A percentile compares a stretch with the other conserved stretches of the same genome.
Evolutionary conservation across 2,113 vertebrate species (phyloP).

Genomic region (Poeciliopsis prolifica): DNA sequence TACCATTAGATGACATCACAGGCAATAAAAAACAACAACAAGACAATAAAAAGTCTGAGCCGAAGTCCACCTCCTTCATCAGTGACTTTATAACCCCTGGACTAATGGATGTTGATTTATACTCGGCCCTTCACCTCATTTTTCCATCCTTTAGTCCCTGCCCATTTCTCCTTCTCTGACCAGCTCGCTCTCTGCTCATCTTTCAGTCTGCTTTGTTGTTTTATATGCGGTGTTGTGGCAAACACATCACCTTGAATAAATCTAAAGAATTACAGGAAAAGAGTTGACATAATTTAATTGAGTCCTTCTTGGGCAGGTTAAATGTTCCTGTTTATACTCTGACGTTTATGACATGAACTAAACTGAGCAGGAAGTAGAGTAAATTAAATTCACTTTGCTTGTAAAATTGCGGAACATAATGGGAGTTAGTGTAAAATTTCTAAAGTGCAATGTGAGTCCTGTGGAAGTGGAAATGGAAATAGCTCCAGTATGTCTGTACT

Average conservation of each 20-base stretch:
- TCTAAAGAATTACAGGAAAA: slow-evolving; percentile 61
- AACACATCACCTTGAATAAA: slow-evolving; percentile 66
- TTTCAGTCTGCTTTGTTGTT: slow-evolving; percentile 19
- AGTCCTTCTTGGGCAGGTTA: slow-evolving; percentile 35
- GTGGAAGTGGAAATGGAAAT: not conserved
- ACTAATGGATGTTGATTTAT: slow-evolving; percentile 82
- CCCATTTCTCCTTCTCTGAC: slow-evolving; percentile 15
- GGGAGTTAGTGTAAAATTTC: slow-evolving; percentile 14
- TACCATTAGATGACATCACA: slow-evolving; percentile 82
- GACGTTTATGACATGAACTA: slow-evolving; percentile 70
- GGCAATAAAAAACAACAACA: slow-evolving; percentile 78
- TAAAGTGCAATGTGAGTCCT: slow-evolving; percentile 4
- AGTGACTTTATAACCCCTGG: slow-evolving; percentile 73
- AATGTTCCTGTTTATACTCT: slow-evolving; percentile 58
- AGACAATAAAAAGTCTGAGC: slow-evolving; percentile 74
- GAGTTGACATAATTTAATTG: slow-evolving; percentile 45
- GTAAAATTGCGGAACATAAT: slow-evolving; percentile 55
- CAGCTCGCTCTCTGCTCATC: slow-evolving; percentile 19
- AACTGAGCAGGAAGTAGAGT: slow-evolving; percentile 42
- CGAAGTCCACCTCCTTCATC: slow-evolving; percentile 73
- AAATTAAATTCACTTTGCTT: slow-evolving; percentile 58
- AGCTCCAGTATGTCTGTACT: not conserved
- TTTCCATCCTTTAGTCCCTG: slow-evolving; percentile 37
- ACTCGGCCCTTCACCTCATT: slow-evolving; percentile 56
- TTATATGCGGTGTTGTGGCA: slow-evolving; percentile 71